Conservation (phyloP, 2,888 invertebrate genomes). For the Latrodectus hesperus region DNA sequence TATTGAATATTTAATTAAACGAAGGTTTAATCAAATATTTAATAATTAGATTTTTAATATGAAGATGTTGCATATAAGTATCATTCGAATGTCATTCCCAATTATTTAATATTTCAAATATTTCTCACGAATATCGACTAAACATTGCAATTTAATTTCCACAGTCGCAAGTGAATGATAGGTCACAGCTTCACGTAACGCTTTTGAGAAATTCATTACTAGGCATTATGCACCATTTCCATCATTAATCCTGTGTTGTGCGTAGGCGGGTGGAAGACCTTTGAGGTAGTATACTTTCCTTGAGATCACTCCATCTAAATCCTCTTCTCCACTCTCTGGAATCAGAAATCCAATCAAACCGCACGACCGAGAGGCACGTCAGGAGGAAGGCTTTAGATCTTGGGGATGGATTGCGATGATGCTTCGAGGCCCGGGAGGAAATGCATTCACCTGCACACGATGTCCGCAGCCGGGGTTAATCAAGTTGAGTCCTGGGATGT, state of each 20-base stretch:
- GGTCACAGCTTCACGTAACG: neutral
- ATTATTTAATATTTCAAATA: too few relatives aligned
- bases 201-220: constrained; percentile 3
- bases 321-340: constrained; percentile 10
- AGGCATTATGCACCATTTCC: neutral
- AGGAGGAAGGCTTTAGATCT: constrained; percentile 6
- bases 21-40: too few relatives aligned
- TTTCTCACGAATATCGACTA: too few relatives aligned
- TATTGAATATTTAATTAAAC: too few relatives aligned
- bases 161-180: too few relatives aligned
- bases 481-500: neutral
- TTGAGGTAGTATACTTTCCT: neutral
- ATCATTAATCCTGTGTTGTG: neutral
- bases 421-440: neutral
- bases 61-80: too few relatives aligned
- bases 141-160: too few relatives aligned
- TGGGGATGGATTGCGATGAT: constrained; percentile 7
- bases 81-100: too few relatives aligned
- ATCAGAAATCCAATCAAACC: constrained; percentile 41
- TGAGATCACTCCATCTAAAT: constrained; percentile 15
- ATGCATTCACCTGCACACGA: neutral
- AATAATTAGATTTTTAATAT: too few relatives aligned
- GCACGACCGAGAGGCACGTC: constrained; percentile 7
- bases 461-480: constrained; percentile 15
- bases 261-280: neutral